Base-by-base conservation (phyloP, 1,140 invertebrate genomes). In the Tetramorium simillimum region DNA sequence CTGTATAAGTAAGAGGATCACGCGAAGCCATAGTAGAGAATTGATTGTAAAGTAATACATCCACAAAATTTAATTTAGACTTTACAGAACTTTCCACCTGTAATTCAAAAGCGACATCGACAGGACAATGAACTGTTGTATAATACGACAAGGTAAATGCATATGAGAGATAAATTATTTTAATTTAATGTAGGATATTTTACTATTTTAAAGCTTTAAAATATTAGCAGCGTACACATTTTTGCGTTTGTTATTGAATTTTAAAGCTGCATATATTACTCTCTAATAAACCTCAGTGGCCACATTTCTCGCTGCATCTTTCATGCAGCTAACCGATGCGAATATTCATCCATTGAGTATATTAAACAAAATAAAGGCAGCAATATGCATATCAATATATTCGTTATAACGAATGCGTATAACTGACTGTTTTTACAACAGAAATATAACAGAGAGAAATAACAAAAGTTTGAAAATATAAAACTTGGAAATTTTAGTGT, bases 31-130 rank as follows among this genome's bases (percentile, higher is more conserved):
- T 40, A 84, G 67, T 72, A 73, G 67, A 73, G 40, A 84, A 84
- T 84, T 73, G 69, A 84, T 84, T 84, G 24, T 28, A 73, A 60
- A 73, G 69, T 82, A 72, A 82, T 82, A 84, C 56, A 84, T 70
- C 69, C 14, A 46, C 24, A 21, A 84, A 84, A 84, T 73, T 84
- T 60, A 84, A 84, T 84, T 73, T 84, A 60, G 40, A 60, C 60
- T 73, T 14, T 43, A 58, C 12, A 1, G 18, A 58, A 46, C 51
- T 28, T 81, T 51, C 46, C 65, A 37, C 62, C 33, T 53, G 16
- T 53, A 40, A 49, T 69, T 69, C 28, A 49, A 69, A 16, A 69
- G 4, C 33, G 0, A 69, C 18, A 49, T 69, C 16, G 5, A 49
- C 12, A 28, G 18, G 1, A 56, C 21, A 33, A 49, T 62, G 10